Percentiles rank a stretch among this genome's conserved stretches.
Conservation (phyloP, 2,888 invertebrate genomes). For the Conistra vaccinii region DNA sequence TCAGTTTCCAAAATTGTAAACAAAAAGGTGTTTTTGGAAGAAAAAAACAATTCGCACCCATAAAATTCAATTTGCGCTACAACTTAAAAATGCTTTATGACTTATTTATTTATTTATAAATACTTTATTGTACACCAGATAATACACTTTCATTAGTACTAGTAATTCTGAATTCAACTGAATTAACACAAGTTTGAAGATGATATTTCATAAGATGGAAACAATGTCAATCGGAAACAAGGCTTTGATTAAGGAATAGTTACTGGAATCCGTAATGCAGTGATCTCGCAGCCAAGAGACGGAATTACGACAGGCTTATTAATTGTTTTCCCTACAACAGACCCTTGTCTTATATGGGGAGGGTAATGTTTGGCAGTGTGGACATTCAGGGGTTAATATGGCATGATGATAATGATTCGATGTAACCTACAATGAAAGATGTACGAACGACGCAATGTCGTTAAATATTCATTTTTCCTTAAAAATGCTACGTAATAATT, state of each 20-base stretch:
- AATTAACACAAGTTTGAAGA: neutral
- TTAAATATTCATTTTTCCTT: constrained; percentile 1
- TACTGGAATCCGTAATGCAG: constrained; percentile 9
- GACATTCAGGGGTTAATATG: constrained; percentile 43
- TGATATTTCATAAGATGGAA: neutral
- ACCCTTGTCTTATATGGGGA: constrained; percentile 40
- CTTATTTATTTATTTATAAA: too few relatives aligned
- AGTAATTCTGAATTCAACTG: neutral
- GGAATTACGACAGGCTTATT: constrained; percentile 32
- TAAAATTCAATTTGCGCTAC: neutral
- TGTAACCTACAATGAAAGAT: neutral
- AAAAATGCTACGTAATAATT: neutral
- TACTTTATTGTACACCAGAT: too few relatives aligned
- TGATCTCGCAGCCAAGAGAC: constrained; percentile 22
- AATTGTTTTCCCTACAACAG: constrained; percentile 32
- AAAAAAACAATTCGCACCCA: neutral
- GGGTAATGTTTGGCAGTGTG: constrained; percentile 22
- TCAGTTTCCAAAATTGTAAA: neutral
- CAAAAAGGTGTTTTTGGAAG: neutral
- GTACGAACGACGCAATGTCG: neutral
- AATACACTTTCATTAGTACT: neutral
- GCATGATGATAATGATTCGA: constrained; percentile 20
- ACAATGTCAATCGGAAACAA: neutral
- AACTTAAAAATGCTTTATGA: neutral
- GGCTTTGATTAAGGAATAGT: neutral